Conservation (phyloP, 2,113 vertebrate species). For the Phylloscopus whistleri region DNA sequence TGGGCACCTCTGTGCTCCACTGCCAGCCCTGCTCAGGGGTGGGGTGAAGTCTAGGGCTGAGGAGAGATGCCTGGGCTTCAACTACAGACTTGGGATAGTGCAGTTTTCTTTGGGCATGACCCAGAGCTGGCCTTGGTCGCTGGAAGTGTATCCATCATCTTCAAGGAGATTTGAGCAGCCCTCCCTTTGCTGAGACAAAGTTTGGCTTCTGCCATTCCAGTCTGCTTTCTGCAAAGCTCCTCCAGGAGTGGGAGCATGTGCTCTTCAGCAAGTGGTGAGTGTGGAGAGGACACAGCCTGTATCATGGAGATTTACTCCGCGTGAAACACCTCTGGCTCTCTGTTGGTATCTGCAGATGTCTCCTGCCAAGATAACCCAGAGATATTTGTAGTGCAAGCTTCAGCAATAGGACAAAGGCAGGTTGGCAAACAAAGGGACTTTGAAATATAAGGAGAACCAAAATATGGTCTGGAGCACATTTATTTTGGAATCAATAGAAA, state of each 20-base stretch:
- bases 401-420: background rate
- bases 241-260: background rate
- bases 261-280: background rate
- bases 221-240: background rate
- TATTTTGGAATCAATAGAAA: background rate
- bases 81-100: background rate
- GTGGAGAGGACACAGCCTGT: background rate
- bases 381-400: background rate
- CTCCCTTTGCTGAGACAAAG: background rate
- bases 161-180: background rate
- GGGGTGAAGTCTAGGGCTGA: background rate
- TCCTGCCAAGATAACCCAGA: background rate
- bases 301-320: background rate
- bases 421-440: constrained; percentile 13
- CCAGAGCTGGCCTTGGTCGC: background rate
- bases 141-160: rapidly evolving
- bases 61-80: background rate
- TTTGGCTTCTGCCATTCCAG: background rate
- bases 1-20: rapidly evolving
- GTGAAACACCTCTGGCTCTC: background rate
- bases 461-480: background rate
- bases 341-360: background rate
- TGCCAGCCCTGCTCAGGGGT: background rate
- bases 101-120: background rate
- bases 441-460: background rate